Percentiles rank a stretch among this genome's conserved stretches.
Conservation (phyloP, 2,888 invertebrate genomes). For the Ochropacha duplaris region DNA sequence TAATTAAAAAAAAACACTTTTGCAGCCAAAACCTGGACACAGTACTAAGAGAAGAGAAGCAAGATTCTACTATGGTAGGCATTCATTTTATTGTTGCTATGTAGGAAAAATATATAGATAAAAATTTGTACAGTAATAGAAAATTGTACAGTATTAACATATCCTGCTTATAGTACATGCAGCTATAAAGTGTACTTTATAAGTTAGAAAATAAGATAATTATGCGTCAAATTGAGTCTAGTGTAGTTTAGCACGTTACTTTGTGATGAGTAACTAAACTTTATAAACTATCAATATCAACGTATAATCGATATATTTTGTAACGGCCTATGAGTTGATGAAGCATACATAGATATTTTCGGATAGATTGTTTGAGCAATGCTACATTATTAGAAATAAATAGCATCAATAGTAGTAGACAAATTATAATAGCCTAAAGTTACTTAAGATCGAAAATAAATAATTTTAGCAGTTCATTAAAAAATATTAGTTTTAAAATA, state of each 20-base stretch:
- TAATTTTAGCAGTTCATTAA: neutral
- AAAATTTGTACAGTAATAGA: conserved; percentile 18
- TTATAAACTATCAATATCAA: conserved; percentile 11
- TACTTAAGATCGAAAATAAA: conserved; percentile 17
- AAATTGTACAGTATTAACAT: conserved; percentile 63
- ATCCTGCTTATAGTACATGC: conserved; percentile 59
- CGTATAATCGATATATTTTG: conserved; percentile 32
- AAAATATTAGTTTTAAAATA: neutral
- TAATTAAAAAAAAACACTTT: no score
- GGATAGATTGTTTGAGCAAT: conserved; percentile 65
- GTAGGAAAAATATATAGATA: conserved; percentile 43
- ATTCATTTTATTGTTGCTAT: conserved; percentile 51
- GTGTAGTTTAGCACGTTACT: conserved; percentile 11
- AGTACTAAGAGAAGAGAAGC: conserved; percentile 85
- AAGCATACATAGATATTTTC: conserved; percentile 68
- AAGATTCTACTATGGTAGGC: conserved; percentile 53
- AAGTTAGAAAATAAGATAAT: conserved; percentile 30
- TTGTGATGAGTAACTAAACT: conserved; percentile 13
- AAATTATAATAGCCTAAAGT: neutral
- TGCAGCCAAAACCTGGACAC: conserved; percentile 94
- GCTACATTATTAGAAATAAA: conserved; percentile 34
- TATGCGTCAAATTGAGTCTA: conserved; percentile 15
- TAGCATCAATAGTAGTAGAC: conserved; percentile 5
- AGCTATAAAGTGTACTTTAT: conserved; percentile 51
- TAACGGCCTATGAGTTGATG: conserved; percentile 56